Conservation (phyloP, 2,797 vertebrate species). For the Kryptolebias ocellatus region DNA sequence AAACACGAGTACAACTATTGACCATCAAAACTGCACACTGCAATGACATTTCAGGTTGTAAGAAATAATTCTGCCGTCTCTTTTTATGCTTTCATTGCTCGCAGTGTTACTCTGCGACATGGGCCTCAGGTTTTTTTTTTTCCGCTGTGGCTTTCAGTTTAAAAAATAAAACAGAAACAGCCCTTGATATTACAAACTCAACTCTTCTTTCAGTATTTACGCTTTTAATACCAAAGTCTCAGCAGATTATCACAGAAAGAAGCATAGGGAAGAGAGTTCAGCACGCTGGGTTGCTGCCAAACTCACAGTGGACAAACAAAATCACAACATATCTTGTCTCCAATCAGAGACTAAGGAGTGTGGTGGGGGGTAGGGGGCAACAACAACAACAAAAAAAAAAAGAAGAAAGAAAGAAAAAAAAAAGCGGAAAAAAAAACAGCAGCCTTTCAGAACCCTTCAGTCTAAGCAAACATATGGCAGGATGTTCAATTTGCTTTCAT, state of each 20-base stretch:
- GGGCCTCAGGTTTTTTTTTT: constrained; percentile 49
- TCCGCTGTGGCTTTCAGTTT: constrained; percentile 73
- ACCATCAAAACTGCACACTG: constrained; percentile 23
- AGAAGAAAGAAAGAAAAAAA: background rate
- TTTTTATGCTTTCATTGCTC: constrained; percentile 44
- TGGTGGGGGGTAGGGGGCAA: constrained; percentile 30
- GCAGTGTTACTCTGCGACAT: constrained; percentile 73
- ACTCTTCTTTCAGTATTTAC: constrained; percentile 69
- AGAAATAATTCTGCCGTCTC: constrained; percentile 23
- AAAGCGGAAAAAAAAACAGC: constrained; percentile 57
- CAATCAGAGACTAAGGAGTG: constrained; percentile 47
- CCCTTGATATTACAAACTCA: constrained; percentile 77
- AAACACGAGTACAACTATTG: constrained; percentile 27
- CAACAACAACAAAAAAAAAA: too few relatives aligned
- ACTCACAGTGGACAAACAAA: constrained; percentile 85
- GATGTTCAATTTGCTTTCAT: constrained; percentile 95
- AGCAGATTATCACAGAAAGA: constrained; percentile 70
- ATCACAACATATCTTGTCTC: constrained; percentile 71
- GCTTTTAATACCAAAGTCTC: constrained; percentile 62
- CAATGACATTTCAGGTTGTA: constrained; percentile 23
- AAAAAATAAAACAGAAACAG: constrained; percentile 79
- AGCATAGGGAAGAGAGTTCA: constrained; percentile 59
- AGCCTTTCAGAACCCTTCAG: constrained; percentile 89
- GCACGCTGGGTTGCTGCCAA: constrained; percentile 68
- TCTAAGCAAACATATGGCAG: constrained; percentile 99